Conservation (phyloP, 2,888 invertebrate species). For the Coelinius sp. region DNA sequence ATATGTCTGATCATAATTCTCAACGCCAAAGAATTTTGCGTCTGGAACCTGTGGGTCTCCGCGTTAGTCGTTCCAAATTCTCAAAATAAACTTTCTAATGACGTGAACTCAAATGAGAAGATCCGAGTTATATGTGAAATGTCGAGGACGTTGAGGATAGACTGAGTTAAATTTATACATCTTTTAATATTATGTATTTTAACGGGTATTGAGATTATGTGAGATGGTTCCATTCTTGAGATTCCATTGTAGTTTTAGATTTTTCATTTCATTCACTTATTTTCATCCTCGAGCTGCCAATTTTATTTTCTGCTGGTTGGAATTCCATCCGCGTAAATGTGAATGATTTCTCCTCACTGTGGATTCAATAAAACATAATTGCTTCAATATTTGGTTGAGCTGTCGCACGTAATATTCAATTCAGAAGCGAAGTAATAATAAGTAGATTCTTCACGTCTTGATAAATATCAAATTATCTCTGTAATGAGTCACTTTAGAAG, state of each 20-base stretch:
- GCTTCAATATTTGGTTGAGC: too few relatives aligned
- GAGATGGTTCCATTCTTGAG: not conserved
- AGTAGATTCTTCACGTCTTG: too few relatives aligned
- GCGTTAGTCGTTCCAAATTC: conserved; percentile 32
- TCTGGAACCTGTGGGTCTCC: conserved; percentile 19
- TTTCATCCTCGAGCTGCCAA: too few relatives aligned
- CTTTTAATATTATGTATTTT: not conserved
- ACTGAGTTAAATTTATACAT: not conserved
- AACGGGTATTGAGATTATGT: not conserved
- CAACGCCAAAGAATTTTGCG: conserved; percentile 2
- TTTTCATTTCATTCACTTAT: too few relatives aligned
- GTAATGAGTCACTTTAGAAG: too few relatives aligned
- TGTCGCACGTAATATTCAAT: too few relatives aligned
- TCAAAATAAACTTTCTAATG: conserved; percentile 28
- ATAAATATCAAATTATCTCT: too few relatives aligned
- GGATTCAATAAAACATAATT: too few relatives aligned
- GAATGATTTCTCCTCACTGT: too few relatives aligned
- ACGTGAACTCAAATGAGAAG: conserved; percentile 1
- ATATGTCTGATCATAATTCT: not conserved
- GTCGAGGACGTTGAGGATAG: not conserved
- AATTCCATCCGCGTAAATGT: too few relatives aligned
- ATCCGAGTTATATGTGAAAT: not conserved
- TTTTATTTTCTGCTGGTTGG: too few relatives aligned
- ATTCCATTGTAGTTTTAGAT: not conserved
- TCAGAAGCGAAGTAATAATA: too few relatives aligned